Evolutionary conservation across 2,113 vertebrate genomes (phyloP).

Genomic region (Upupa epops): DNA sequence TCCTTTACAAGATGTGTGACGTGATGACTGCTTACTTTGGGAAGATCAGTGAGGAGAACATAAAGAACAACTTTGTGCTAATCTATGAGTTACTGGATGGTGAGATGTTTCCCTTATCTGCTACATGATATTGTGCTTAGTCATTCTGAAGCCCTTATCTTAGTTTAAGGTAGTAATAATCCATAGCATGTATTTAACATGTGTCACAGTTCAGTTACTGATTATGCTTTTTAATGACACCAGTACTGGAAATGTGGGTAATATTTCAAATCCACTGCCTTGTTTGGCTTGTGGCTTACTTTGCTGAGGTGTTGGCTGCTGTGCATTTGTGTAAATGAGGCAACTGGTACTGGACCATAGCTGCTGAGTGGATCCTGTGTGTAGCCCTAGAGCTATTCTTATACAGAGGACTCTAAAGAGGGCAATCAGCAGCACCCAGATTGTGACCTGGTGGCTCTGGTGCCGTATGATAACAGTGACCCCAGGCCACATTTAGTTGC

Average conservation of each 20-base stretch:
- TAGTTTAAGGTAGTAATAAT: not conserved
- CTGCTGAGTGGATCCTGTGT: not conserved
- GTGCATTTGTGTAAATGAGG: not conserved
- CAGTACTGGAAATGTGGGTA: not conserved
- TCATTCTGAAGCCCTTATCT: not conserved
- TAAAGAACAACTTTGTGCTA: constrained; percentile 99
- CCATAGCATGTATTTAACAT: not conserved
- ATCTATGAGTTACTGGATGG: constrained; percentile 98
- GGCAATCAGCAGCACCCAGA: not conserved
- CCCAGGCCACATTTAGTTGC: not conserved
- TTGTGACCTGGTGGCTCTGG: not conserved
- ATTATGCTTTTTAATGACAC: not conserved
- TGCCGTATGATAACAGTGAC: not conserved
- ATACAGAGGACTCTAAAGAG: not conserved
- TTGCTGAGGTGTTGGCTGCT: not conserved
- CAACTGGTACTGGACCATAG: not conserved
- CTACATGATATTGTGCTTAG: not conserved
- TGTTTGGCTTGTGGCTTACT: not conserved
- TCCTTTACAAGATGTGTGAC: constrained; percentile 99
- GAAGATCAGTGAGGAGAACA: constrained; percentile 99
- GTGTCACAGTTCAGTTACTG: not conserved
- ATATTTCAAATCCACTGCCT: not conserved
- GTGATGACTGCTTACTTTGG: constrained; percentile 99
- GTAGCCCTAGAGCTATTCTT: not conserved
- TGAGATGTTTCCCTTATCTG: constrained; percentile 60